Conservation (phyloP, 23 tunicate genomes). For the Corella eumyota region DNA sequence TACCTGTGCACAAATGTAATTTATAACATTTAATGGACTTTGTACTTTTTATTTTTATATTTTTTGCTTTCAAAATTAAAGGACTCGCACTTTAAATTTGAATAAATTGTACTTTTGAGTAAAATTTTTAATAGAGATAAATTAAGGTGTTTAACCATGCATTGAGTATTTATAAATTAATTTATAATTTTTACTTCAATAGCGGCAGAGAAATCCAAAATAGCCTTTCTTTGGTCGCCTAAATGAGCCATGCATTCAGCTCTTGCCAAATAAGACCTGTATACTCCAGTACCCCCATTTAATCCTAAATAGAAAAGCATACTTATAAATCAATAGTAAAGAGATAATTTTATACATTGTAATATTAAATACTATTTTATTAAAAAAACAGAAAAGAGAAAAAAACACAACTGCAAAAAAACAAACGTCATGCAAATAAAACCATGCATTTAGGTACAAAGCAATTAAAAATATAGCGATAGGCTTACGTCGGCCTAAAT, state of each 20-base stretch:
- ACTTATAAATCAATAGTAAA: background rate
- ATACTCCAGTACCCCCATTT: constrained; percentile 46
- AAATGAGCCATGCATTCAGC: constrained; percentile 88
- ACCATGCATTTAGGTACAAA: background rate
- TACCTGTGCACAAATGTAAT: constrained; percentile 15
- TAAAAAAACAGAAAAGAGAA: background rate
- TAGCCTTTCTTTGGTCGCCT: constrained; percentile 69
- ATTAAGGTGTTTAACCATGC: too few species aligned
- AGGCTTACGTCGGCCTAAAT: constrained; percentile 30
- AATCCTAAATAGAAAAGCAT: constrained; percentile 14
- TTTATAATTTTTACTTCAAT: constrained; percentile 41
- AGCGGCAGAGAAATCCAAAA: constrained; percentile 78
- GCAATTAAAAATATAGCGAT: background rate
- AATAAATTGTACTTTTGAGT: too few species aligned
- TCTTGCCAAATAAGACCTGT: constrained; percentile 71
- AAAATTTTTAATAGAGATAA: too few species aligned
- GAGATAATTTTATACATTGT: background rate
- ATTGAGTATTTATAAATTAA: too few species aligned
- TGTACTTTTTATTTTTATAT: background rate
- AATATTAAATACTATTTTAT: background rate
- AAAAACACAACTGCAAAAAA: background rate
- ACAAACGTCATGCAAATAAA: background rate
- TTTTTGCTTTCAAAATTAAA: too few species aligned
- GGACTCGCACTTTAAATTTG: too few species aligned
- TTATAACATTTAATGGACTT: background rate